phyloP scores from a whole-genome alignment of 2,113 vertebrate species.

The Carassius carassius region DNA sequence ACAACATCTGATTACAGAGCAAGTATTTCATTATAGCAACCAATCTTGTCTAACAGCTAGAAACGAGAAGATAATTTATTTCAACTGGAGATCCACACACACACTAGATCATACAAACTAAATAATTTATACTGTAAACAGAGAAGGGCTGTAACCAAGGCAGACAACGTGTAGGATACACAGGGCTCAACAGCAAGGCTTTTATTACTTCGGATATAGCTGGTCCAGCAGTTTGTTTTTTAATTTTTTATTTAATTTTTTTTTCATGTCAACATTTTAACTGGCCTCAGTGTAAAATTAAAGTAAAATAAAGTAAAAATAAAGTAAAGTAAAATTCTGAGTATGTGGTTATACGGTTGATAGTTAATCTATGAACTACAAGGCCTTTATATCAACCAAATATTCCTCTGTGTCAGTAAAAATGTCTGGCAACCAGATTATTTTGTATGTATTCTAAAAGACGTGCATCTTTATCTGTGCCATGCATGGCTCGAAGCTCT shows the following conservation, averaged over 20 bases:
- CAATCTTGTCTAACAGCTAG: not conserved
- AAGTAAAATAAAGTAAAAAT: too few relatives aligned
- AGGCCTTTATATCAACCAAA: not conserved
- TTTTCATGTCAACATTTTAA: not conserved
- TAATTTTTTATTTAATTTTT: too few relatives aligned
- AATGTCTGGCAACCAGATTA: not conserved
- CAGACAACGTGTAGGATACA: not conserved
- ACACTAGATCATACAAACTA: not conserved
- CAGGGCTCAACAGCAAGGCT: not conserved
- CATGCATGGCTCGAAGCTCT: not conserved
- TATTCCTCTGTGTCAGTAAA: too few relatives aligned
- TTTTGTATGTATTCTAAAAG: not conserved
- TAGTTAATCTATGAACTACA: not conserved
- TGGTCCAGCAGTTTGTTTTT: not conserved
- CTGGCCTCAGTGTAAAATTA: not conserved
- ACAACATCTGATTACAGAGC: constrained; percentile 15
- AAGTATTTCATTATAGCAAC: constrained; percentile 21
- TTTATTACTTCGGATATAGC: not conserved
- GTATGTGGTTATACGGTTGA: not conserved
- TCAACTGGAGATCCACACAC: not conserved
- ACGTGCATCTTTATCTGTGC: not conserved
- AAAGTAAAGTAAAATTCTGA: too few relatives aligned
- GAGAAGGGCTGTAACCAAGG: not conserved
- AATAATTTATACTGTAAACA: constrained; percentile 12
- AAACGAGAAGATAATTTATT: not conserved